Evolutionary conservation across 2,797 vertebrate genomes (phyloP), one percentile per base, ranked within the genome.

Genomic region (Cossypha heuglini): DNA sequence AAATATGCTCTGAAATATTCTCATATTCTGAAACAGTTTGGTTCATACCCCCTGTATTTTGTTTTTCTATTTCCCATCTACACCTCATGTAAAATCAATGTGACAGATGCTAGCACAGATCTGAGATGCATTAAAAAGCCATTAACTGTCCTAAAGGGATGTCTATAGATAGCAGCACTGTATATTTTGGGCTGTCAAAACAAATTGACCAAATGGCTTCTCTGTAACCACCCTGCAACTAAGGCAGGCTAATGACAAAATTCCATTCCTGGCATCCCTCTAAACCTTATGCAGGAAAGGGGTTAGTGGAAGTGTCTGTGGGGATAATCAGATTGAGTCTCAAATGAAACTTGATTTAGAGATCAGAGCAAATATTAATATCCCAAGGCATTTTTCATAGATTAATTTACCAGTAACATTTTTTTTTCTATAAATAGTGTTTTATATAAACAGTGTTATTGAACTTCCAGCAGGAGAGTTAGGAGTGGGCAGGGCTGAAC

Each of bases 121-220:
- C 81, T 92, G 74, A 78, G 67, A 38, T 85, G 91, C 74, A 94
- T 88, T 84, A 94, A 74, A 64, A 94, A 92, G 73, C 73, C 64
- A 97, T 97, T 97, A 94, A 94, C 93, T 89, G 72, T 91, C 64
- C 83, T 88, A 64, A 92, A 79, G 67, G 66, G 63, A 88, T 84
- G 29, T 81, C 94, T 94, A 91, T 92, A 63, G 88, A 55, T 52
- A 83, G 76, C 40, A 93, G 40, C 35, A 58, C 52, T 63, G 63
- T 89, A 22, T 91, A 85, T 94, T 94, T 93, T 83, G 62, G 76
- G 62, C 66, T 97, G 95, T 97, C 95, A 96, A 75, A 93, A 86
- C 54, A 94, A 93, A 93, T 93, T 96, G 91, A 84, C 88, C 35
- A 75, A 72, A 88, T 43, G 48, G 59, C 58, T 86, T 90, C 58